Percentiles rank a stretch among this genome's conserved stretches.
These are phyloP conservation scores for Hirtodrosophila confusa DNA, from an alignment of 2,888 invertebrate species.

Conservation along the genomic window DNA sequence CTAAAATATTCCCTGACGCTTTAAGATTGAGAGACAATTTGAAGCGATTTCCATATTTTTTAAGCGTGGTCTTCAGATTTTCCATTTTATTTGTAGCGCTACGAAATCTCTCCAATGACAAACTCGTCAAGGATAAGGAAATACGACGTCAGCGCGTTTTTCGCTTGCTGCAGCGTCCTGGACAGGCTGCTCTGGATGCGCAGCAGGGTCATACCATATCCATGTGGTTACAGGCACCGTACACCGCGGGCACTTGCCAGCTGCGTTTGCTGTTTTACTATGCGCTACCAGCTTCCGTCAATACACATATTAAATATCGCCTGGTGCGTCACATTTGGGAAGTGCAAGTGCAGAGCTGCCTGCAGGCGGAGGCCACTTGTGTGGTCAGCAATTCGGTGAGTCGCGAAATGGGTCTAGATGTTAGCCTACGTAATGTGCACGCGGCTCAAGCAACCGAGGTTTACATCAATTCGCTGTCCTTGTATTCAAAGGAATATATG, in stretches of 20 bases:
- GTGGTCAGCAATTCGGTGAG: constrained; percentile 86
- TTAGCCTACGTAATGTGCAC: constrained; percentile 89
- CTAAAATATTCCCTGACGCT: too few relatives aligned
- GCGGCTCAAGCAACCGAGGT: constrained; percentile 85
- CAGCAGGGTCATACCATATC: constrained; percentile 81
- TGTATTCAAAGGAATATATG: constrained; percentile 81
- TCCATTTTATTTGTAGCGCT: constrained; percentile 61
- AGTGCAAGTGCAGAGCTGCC: constrained; percentile 87
- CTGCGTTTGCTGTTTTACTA: constrained; percentile 91
- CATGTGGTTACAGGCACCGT: constrained; percentile 90
- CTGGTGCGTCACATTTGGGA: constrained; percentile 88
- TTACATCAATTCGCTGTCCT: constrained; percentile 78
- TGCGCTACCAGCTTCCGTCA: constrained; percentile 84
- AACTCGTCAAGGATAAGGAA: constrained; percentile 84
- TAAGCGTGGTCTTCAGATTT: too few relatives aligned
- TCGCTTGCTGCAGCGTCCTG: constrained; percentile 73
- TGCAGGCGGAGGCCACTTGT: constrained; percentile 85
- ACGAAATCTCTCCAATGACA: constrained; percentile 82
- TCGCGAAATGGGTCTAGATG: constrained; percentile 86
- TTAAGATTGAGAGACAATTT: too few relatives aligned
- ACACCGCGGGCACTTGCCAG: constrained; percentile 86
- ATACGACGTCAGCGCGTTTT: constrained; percentile 83
- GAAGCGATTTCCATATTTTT: too few relatives aligned
- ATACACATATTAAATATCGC: constrained; percentile 84
- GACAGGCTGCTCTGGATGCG: constrained; percentile 71